Evolutionary conservation across 2,888 invertebrate species (phyloP), one percentile per base, ranked within the genome.

Genomic region (Iselma pallidipennis): DNA sequence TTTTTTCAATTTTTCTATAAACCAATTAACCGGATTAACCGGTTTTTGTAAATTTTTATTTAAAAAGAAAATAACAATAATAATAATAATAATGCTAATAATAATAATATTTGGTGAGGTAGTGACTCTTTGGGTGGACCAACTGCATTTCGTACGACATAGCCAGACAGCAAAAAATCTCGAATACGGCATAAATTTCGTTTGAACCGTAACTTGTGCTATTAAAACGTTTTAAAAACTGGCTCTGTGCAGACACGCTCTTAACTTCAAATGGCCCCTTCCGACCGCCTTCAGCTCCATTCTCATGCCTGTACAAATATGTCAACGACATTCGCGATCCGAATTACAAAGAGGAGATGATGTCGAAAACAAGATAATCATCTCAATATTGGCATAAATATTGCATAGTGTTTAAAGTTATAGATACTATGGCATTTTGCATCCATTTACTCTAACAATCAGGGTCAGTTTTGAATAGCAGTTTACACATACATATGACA

Each of bases 181-280:
- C 69, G 63, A 68, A 73, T 70, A 70, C 72, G 67, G 72, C 71
- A 74, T 73, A 73, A 70, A 74, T 73, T 74, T 70, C 58, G 68
- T 69, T 71, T 71, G 66, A 69, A 67, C 72, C 70, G 71, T 70
- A 71, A 72, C 73, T 74, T 66, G 73, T 67, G 68, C 63, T 56
- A 80, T 78, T 80, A 78, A 79, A n/a, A 79, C 74, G 75, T 78
- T 79, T 45, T 77, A 79, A 80, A 79, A 80, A 80, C 80, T 80
- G 75, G 80, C 79, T 79, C 74, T 71, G 75, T 70, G 70, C 74
- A 75, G 74, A 75, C 75, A 75, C 57, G 57, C 31, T 57, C 37
- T 33, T 21, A 50, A 21, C 29, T 57, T 50, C 29, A 62, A 51
- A 61, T 63, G 58, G 58, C 54, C 56, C 59, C 52, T 21, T 4